A percentile compares a stretch with the other conserved stretches of the same genome.
Evolutionary conservation across 2,113 vertebrate genomes (phyloP).

Genomic region (Climacteris rufus): DNA sequence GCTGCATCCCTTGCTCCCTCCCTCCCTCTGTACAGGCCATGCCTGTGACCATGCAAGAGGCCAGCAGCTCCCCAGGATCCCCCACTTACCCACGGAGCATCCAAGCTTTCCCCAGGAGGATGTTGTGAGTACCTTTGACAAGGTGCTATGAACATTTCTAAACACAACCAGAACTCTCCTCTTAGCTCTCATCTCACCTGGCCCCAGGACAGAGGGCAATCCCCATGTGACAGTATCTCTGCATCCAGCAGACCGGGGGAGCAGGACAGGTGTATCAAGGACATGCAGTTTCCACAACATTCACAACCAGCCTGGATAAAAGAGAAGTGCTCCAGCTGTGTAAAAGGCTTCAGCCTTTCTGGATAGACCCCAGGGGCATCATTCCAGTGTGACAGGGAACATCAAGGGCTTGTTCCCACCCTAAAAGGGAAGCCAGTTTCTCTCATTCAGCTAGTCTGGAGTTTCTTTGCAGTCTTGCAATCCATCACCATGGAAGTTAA

Average conservation of each 20-base stretch:
- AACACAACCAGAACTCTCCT: not conserved
- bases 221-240: accelerated
- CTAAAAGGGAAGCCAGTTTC: not conserved
- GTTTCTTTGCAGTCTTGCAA: not conserved
- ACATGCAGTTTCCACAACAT: not conserved
- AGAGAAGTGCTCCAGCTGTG: accelerated
- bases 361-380: not conserved
- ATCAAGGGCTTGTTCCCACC: not conserved
- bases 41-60: accelerated
- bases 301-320: not conserved
- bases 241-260: not conserved
- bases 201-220: not conserved
- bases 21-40: not conserved
- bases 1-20: not conserved
- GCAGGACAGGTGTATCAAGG: not conserved
- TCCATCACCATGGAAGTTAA: not conserved
- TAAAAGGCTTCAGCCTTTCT: not conserved
- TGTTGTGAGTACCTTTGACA: not conserved
- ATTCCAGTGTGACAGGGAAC: not conserved
- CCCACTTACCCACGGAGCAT: accelerated
- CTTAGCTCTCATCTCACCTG: not conserved
- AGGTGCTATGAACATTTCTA: not conserved
- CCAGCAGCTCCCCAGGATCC: not conserved
- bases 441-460: not conserved
- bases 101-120: not conserved